Conservation (phyloP, 1,140 invertebrate genomes). For the Drosophila lini region DNA sequence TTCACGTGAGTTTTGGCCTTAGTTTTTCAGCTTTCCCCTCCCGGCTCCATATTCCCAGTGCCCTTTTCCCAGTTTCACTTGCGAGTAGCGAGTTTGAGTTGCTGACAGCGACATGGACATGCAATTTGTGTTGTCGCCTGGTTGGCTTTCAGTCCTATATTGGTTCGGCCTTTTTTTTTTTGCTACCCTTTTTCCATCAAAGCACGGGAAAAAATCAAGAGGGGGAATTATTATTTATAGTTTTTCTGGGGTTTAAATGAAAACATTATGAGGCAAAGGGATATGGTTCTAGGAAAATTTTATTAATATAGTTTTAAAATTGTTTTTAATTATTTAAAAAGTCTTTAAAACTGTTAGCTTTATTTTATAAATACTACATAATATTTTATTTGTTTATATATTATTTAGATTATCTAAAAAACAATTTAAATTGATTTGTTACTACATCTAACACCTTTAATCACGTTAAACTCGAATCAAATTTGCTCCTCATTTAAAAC, state of each 20-base stretch:
- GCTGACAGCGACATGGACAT: slow-evolving; percentile 53
- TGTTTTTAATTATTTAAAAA: neutral
- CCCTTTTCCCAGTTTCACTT: slow-evolving; percentile 18
- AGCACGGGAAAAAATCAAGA: slow-evolving; percentile 4
- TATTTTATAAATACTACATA: too few relatives aligned
- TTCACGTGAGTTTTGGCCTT: slow-evolving; percentile 85
- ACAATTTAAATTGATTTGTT: neutral
- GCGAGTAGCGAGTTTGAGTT: slow-evolving; percentile 28
- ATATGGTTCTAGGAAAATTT: neutral
- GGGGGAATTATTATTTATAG: neutral
- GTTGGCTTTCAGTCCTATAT: slow-evolving; percentile 30
- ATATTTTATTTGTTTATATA: neutral
- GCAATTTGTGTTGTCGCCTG: slow-evolving; percentile 54
- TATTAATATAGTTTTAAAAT: too few relatives aligned
- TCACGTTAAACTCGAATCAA: neutral
- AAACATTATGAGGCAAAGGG: neutral
- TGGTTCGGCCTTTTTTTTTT: slow-evolving; percentile 12
- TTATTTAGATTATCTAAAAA: neutral
- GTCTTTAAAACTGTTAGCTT: neutral
- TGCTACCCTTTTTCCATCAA: neutral
- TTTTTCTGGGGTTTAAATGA: neutral
- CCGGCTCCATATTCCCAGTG: neutral
- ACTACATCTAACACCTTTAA: neutral
- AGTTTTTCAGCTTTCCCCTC: slow-evolving; percentile 21
- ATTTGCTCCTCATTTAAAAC: too few relatives aligned